phyloP scores from a whole-genome alignment of 1,140 invertebrate genomes.

The Galleria mellonella region DNA sequence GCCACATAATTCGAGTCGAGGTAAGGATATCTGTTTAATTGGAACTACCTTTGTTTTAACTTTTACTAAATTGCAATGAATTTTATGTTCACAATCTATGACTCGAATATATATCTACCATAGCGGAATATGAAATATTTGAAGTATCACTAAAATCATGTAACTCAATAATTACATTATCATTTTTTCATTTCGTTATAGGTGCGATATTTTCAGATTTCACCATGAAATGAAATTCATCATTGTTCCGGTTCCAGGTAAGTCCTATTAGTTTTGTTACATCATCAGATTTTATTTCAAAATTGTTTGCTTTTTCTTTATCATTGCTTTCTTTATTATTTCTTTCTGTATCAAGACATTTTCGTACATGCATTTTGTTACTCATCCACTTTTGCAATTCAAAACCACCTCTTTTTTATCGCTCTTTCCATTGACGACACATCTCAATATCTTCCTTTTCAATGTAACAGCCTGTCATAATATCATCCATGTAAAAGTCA shows the following conservation, averaged over 20 bases:
- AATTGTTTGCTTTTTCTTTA: neutral
- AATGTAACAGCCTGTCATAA: conserved; percentile 29
- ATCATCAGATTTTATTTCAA: conserved; percentile 7
- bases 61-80: conserved; percentile 25
- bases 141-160: conserved; percentile 34
- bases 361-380: conserved; percentile 9
- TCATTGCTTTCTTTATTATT: neutral
- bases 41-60: conserved; percentile 48
- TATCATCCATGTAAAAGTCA: conserved; percentile 28
- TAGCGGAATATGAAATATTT: conserved; percentile 20
- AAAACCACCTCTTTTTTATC: conserved; percentile 16
- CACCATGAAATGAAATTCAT: conserved; percentile 16
- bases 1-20: conserved; percentile 14
- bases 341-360: neutral
- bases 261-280: conserved; percentile 21
- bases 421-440: conserved; percentile 4
- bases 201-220: neutral
- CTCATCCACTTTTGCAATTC: conserved; percentile 25
- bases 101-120: conserved; percentile 16
- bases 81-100: conserved; percentile 3
- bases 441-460: conserved; percentile 15
- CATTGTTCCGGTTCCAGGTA: conserved; percentile 16
- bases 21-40: conserved; percentile 13
- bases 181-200: conserved; percentile 19
- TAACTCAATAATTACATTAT: neutral